A percentile compares a stretch with the other conserved stretches of the same genome.
phyloP scores from a whole-genome alignment of 2,888 invertebrate species.

The Scaptomyza polygonia region DNA sequence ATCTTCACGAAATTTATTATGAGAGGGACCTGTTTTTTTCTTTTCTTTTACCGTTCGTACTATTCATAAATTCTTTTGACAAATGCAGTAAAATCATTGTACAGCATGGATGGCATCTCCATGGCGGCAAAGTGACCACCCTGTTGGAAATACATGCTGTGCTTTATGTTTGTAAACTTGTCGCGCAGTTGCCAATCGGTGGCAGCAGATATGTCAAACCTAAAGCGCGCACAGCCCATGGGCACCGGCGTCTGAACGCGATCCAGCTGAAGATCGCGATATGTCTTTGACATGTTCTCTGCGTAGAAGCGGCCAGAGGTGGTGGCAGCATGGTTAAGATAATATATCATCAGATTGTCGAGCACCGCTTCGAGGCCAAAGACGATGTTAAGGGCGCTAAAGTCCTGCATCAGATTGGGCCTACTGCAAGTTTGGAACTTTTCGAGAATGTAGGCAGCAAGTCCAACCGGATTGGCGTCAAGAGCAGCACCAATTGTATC shows the following conservation, averaged over 20 bases:
- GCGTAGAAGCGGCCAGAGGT: slow-evolving; percentile 89
- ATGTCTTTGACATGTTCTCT: slow-evolving; percentile 85
- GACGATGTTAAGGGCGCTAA: slow-evolving; percentile 81
- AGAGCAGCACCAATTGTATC: slow-evolving; percentile 89
- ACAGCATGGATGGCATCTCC: slow-evolving; percentile 90
- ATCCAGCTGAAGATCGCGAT: slow-evolving; percentile 63
- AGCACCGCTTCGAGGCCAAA: slow-evolving; percentile 86
- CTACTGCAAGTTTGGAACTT: slow-evolving; percentile 92
- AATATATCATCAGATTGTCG: slow-evolving; percentile 93
- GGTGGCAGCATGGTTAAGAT: slow-evolving; percentile 89
- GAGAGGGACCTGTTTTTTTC: not conserved
- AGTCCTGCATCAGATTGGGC: slow-evolving; percentile 86
- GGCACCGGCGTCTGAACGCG: slow-evolving; percentile 89
- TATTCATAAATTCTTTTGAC: slow-evolving; percentile 82
- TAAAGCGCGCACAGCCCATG: slow-evolving; percentile 90
- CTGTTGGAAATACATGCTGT: slow-evolving; percentile 87
- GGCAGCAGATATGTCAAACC: slow-evolving; percentile 87
- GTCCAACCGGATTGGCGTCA: slow-evolving; percentile 88
- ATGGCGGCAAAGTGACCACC: slow-evolving; percentile 95
- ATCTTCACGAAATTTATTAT: not conserved
- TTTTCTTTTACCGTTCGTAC: no score
- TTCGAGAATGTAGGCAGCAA: slow-evolving; percentile 95
- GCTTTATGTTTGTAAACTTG: slow-evolving; percentile 88
- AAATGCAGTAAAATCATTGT: slow-evolving; percentile 88
- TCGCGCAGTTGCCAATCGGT: slow-evolving; percentile 87